Evolutionary conservation across 2,888 invertebrate genomes (phyloP), one percentile per base, ranked within the genome.

Genomic region (Mythimna pallens): DNA sequence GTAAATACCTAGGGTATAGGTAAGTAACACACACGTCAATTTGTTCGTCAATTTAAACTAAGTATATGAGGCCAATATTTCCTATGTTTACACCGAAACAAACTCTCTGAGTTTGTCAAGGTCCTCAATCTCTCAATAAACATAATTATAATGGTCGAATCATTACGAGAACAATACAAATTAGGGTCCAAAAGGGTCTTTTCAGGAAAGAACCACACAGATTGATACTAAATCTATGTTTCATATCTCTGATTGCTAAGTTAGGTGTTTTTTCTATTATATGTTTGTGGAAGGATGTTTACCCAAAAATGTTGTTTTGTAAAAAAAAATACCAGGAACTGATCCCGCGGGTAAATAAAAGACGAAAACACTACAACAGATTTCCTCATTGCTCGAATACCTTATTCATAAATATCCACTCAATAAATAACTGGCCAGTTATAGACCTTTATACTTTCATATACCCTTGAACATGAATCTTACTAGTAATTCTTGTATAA

Each of bases 381-480:
- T 72, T 80, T 67, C 80, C 65, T 66, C 55, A 7, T 66, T 52
- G 17, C 10, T 61, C 61, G 22, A 57, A 66, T 59, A 55, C n/a
- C n/a, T 4, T 61, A 50, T 54, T n/a, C 7, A 22, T 73, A 30
- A 30, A 30, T 36, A 0, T 14, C 7, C 12, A 72, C 40, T 67
- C 25, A 54, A 43, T 40, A 40, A 30, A 50, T 66, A n/a, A 47
- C 47, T 30, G 22, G 14, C 20, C n/a, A 36, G 36, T 8, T 50
- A 20, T 65, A 43, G 36, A 8, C 36, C 36, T 36, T 8, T 8
- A 1, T 47, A 63, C 63, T 75, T 70, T 64, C 36, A 64, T 40
- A 30, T 65, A 12, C 4, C 65, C 71, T 76, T 76, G 62, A 64
- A 59, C 36, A 20, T 70, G 59, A 70, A 76, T 54, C 9, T 64